Evolutionary conservation across 2,888 invertebrate species (phyloP), one percentile per base, ranked within the genome.

Genomic region (Pharmacophagus antenor): DNA sequence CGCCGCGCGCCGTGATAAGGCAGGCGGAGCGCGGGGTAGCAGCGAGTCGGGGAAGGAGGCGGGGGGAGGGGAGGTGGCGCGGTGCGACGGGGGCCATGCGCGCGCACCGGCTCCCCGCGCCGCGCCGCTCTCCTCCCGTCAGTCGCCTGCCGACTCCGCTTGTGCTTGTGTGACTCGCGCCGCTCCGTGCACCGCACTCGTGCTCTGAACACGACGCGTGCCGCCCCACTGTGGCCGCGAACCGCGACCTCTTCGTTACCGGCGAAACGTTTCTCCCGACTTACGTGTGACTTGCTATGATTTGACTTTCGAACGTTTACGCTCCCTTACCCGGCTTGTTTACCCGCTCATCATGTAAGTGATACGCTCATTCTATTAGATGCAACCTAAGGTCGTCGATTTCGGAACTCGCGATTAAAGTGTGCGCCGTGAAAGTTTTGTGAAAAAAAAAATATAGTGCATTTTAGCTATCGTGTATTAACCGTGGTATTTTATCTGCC

Each of bases 111-210:
- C 81, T 78, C 82, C 79, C 85, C 86, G 87, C 86, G 78, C 85
- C 82, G 81, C 86, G 79, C 85, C 75, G 79, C 82, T 75, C 76
- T 77, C 62, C 79, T 76, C 82, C 84, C 86, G 85, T 86, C 92
- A 92, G 92, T 92, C 92, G 92, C 91, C 91, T 84, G 92, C 91
- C 92, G 89, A 88, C 90, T 89, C 89, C 72, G 90, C 89, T 89
- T 89, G 88, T 84, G 89, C 89, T 90, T 89, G 89, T 89, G 88
- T 88, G 89, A 87, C 80, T 89, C 91, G 92, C 92, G 88, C 88
- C 75, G 88, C 89, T 89, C 88, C 79, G 90, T 88, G 82, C 88
- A 88, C 88, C 81, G 88, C 89, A 89, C 88, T 89, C 88, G 90
- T 88, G 88, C 84, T 72, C 88, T 84, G 87, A 89, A 73, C 88